Conservation (phyloP, 2,888 invertebrate species). For the Folsomia candida region DNA sequence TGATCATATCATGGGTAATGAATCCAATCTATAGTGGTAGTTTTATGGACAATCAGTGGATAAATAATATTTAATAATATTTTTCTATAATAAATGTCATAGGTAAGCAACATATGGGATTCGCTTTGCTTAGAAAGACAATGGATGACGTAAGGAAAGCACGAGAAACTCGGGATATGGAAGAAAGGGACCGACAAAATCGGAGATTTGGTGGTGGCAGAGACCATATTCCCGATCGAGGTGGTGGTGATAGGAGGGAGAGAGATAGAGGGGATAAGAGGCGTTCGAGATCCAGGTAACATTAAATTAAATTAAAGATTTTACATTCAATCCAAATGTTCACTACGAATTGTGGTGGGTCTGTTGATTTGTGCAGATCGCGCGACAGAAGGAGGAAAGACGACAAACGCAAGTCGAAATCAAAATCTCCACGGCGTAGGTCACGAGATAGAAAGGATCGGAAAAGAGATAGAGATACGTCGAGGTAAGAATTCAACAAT, state of each 20-base stretch:
- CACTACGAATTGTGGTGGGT: no score
- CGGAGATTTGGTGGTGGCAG: constrained; percentile 28
- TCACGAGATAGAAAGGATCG: constrained; percentile 17
- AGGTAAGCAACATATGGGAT: constrained; percentile 92
- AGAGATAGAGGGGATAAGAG: constrained; percentile 16
- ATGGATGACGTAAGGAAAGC: constrained; percentile 58
- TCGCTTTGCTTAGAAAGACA: constrained; percentile 63
- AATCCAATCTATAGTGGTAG: constrained; percentile 55
- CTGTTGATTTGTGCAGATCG: no score
- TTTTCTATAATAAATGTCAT: not conserved
- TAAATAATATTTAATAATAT: not conserved
- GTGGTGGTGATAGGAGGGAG: constrained; percentile 26
- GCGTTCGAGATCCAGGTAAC: constrained; percentile 26
- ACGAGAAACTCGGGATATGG: constrained; percentile 42
- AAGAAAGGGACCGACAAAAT: constrained; percentile 43
- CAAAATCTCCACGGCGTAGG: constrained; percentile 13
- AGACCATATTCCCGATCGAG: constrained; percentile 26
- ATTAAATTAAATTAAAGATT: no score
- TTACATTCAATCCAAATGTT: no score
- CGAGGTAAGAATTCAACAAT: no score
- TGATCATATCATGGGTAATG: constrained; percentile 90
- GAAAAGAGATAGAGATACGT: constrained; percentile 25
- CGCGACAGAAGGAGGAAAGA: constrained; percentile 24
- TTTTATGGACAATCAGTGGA: no score
- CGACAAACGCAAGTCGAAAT: constrained; percentile 9